A percentile compares a stretch with the other conserved stretches of the same genome.
phyloP scores from a whole-genome alignment of 1,140 invertebrate species.

The Tetramorium simillimum region DNA sequence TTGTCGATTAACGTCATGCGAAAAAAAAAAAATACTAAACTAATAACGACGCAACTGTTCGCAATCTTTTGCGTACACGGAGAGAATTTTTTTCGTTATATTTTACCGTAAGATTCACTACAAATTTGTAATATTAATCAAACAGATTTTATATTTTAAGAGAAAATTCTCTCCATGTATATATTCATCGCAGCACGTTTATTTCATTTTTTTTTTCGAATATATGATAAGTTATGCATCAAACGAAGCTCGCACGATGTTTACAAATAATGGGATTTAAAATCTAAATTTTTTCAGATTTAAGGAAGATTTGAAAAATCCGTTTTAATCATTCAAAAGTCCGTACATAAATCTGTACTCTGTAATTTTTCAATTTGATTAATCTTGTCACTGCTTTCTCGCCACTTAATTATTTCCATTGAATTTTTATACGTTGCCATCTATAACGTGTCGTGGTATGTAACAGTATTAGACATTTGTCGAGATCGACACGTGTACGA shows the following conservation, averaged over 20 bases:
- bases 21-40: not conserved
- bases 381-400: not conserved
- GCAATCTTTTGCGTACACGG: not conserved
- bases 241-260: not conserved
- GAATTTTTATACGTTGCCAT: not conserved
- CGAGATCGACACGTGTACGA: constrained; percentile 20
- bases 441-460: not conserved
- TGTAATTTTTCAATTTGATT: not conserved
- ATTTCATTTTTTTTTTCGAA: not conserved
- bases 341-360: not conserved
- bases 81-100: too few relatives aligned
- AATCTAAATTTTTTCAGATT: constrained; percentile 6
- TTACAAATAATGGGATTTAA: not conserved
- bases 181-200: not conserved
- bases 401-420: not conserved
- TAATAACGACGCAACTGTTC: not conserved
- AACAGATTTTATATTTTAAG: too few relatives aligned
- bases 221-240: not conserved
- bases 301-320: not conserved
- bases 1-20: constrained; percentile 8
- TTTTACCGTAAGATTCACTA: too few relatives aligned
- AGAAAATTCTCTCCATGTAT: too few relatives aligned
- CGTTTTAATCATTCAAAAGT: not conserved
- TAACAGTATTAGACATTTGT: constrained; percentile 26
- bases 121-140: too few relatives aligned